These are phyloP conservation scores for Stenoptilia bipunctidactyla DNA, from an alignment of 2,888 invertebrate species.

Conservation along the genomic window DNA sequence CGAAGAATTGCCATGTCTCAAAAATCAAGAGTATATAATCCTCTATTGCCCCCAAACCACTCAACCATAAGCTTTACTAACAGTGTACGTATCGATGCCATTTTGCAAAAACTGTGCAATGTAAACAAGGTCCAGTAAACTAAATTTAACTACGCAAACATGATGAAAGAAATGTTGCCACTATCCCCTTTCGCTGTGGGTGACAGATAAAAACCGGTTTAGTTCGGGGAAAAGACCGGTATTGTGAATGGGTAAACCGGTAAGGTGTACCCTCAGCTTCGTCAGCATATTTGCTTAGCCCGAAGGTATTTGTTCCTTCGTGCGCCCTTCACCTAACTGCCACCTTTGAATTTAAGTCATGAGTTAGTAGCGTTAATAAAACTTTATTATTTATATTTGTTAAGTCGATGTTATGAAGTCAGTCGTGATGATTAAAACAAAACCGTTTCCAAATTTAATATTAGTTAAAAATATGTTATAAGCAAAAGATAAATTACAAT, in stretches of 20 bases:
- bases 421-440: too few species aligned
- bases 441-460: too few species aligned
- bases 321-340: constrained; percentile 51
- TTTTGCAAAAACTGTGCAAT: not conserved
- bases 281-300: constrained; percentile 67
- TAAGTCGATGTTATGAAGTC: too few species aligned
- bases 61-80: too few species aligned
- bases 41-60: too few species aligned
- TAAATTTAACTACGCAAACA: constrained; percentile 31
- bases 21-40: too few species aligned
- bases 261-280: constrained; percentile 50
- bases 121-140: constrained; percentile 17
- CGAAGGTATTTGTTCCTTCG: constrained; percentile 61
- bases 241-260: constrained; percentile 12
- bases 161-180: constrained; percentile 26
- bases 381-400: too few species aligned
- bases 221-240: too few species aligned
- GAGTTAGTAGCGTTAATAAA: constrained; percentile 21
- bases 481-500: too few species aligned
- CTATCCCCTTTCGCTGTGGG: constrained; percentile 37
- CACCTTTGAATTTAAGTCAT: not conserved
- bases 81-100: too few species aligned
- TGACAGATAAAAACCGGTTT: constrained; percentile 61
- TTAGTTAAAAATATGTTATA: too few species aligned
- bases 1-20: too few species aligned